Evolutionary conservation across 2,888 invertebrate species (phyloP), one percentile per base, ranked within the genome.

Genomic region (Ophonus ardosiacus): DNA sequence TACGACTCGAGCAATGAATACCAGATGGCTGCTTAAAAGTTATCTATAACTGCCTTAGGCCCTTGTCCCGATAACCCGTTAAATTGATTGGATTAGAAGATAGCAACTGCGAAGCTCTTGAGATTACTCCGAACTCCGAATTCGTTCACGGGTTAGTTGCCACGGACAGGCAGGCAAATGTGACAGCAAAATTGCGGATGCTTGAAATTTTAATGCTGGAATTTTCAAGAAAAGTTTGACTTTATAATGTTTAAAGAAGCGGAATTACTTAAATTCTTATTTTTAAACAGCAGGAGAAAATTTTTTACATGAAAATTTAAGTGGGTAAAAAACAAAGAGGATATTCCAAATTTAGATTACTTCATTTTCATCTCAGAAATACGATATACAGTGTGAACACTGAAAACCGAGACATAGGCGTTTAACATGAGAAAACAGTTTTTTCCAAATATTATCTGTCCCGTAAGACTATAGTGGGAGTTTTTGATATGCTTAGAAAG

Each of bases 61-160:
- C 78, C 56, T 56, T 78, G 57, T 78, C 57, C 57, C 15, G 78
- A 78, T 78, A 78, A 78, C 57, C 78, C 57, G 78, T 78, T 31
- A 78, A 78, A 78, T 78, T 78, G 78, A 78, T 78, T 78, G 78
- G 38, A 78, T 78, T 57, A 78, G n/a, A 57, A 78, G 57, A 78
- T 57, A 78, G 57, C 56, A 57, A 78, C 78, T 56, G 78, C 7
- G 21, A 78, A 31, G 56, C 78, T 31, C 78, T 57, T 13, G 78
- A 78, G 78, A 78, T 78, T 78, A 24, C 56, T 13, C 21, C 78
- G 31, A 31, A 31, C 31, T 31, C 31, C 6, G 5, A 78, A 78
- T 78, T 31, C 21, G n/a, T 57, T 78, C 57, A 17, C 56, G 78
- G 57, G 56, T 78, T 78, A 78, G 57, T 78, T 57, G 78, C 31